phyloP scores from a whole-genome alignment of 1,140 invertebrate genomes.

The Bombus fervidus region DNA sequence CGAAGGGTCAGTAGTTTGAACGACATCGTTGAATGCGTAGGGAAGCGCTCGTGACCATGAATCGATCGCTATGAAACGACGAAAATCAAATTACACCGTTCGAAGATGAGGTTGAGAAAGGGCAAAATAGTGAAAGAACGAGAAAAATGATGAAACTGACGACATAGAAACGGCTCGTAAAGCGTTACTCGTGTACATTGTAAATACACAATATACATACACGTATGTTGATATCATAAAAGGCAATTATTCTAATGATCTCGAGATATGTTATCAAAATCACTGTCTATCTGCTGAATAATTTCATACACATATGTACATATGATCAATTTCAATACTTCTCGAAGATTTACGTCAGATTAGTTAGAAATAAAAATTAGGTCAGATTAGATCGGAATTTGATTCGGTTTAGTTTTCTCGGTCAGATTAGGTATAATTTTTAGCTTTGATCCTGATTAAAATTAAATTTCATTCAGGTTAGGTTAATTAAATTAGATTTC shows the following conservation, averaged over 20 bases:
- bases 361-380: too few relatives aligned
- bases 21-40: not conserved
- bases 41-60: not conserved
- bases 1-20: slow-evolving; percentile 7
- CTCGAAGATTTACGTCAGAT: too few relatives aligned
- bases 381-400: not conserved
- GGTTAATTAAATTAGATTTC: too few relatives aligned
- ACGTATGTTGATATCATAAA: not conserved
- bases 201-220: not conserved
- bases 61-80: not conserved
- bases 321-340: too few relatives aligned
- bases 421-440: not conserved
- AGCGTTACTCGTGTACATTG: not conserved
- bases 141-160: not conserved
- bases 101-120: not conserved
- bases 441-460: not conserved
- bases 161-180: not conserved
- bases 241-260: not conserved
- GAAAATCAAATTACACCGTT: not conserved
- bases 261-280: not conserved
- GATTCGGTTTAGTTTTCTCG: not conserved
- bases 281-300: too few relatives aligned
- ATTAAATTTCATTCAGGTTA: not conserved
- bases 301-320: too few relatives aligned
- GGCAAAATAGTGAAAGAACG: not conserved